A percentile compares a stretch with the other conserved stretches of the same genome.
phyloP scores from a whole-genome alignment of 1,140 invertebrate genomes.

The Calliopsis andreniformis region DNA sequence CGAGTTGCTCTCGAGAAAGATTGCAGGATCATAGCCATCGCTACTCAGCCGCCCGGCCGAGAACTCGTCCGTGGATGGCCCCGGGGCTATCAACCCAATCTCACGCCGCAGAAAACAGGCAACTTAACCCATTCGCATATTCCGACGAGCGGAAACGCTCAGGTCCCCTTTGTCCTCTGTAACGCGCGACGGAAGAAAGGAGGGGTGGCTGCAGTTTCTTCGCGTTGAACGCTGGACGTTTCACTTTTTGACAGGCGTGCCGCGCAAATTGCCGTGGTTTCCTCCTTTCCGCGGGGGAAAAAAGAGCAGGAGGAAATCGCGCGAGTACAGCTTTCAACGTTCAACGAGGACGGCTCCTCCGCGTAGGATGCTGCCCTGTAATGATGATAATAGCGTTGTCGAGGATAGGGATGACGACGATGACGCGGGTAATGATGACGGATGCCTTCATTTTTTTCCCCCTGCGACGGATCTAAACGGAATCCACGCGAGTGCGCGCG shows the following conservation, averaged over 20 bases:
- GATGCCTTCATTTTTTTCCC: not conserved
- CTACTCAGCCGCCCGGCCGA: slow-evolving; percentile 65
- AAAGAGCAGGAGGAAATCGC: not conserved
- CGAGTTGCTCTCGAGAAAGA: not conserved
- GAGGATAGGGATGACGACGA: slow-evolving; percentile 7
- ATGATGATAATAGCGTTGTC: slow-evolving; percentile 13
- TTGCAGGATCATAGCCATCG: slow-evolving; percentile 26
- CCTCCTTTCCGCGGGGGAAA: not conserved
- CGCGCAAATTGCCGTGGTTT: slow-evolving; percentile 16
- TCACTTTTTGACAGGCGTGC: not conserved
- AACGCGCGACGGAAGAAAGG: slow-evolving; percentile 42
- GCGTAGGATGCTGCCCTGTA: not conserved
- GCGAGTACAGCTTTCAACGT: not conserved
- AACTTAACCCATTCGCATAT: slow-evolving; percentile 46
- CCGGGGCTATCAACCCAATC: slow-evolving; percentile 78
- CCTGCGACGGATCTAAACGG: no score
- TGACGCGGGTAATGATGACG: slow-evolving; percentile 17
- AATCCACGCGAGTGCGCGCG: no score
- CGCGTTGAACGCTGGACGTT: slow-evolving; percentile 12
- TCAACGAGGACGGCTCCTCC: not conserved
- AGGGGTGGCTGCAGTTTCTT: slow-evolving; percentile 20
- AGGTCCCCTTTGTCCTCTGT: slow-evolving; percentile 55
- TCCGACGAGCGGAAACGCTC: slow-evolving; percentile 43
- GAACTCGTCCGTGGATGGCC: slow-evolving; percentile 75
- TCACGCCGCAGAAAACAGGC: slow-evolving; percentile 71